Evolutionary conservation across 2,113 vertebrate species (phyloP), one percentile per base, ranked within the genome.

Genomic region (Chlorocebus sabaeus): DNA sequence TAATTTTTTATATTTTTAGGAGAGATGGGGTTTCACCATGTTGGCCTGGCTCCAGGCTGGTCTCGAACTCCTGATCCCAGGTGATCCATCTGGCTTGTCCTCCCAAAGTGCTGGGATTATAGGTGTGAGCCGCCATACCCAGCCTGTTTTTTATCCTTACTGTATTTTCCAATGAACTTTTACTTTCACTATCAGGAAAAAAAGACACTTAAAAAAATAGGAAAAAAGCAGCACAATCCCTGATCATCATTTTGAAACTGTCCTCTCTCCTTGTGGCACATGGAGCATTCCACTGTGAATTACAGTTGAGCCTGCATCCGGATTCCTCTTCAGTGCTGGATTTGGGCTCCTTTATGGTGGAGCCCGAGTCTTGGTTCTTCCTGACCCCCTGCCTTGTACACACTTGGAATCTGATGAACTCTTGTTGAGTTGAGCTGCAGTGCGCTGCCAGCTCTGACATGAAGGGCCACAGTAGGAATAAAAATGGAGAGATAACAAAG

Each of bases 91-190:
- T 0, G 1, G 12, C 61, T 64, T 5, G 27, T 5, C 61, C 61
- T 64, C 61, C 61, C 27, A 64, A 64, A 64, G 61, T 64, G 61
- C 61, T 64, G 27, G 27, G 12, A 30, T 30, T 64, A 30, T 6
- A 64, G 61, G 5, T 2, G 5, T 64, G 12, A 64, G 12, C 27
- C 61, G 14, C 12, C 11, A 13, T 5, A 12, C 27, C 61, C 5
- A 5, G 61, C 12, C 61, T 92, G 45, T 93, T 94, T 40, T 95
- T 96, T 96, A 64, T 95, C 17, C 3, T 96, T 59, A 78, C 55
- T 95, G 18, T 73, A 80, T 76, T 96, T 94, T 95, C 27, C 50
- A 81, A 57, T 84, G 45, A 93, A 45, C 18, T 90, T 76, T 84
- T 94, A 50, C 13, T 92, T 86, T 72, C 25, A 61, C 35, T 22